These are phyloP conservation scores for Hydraecia micacea DNA, from an alignment of 2,888 invertebrate genomes.

Conservation along the genomic window DNA sequence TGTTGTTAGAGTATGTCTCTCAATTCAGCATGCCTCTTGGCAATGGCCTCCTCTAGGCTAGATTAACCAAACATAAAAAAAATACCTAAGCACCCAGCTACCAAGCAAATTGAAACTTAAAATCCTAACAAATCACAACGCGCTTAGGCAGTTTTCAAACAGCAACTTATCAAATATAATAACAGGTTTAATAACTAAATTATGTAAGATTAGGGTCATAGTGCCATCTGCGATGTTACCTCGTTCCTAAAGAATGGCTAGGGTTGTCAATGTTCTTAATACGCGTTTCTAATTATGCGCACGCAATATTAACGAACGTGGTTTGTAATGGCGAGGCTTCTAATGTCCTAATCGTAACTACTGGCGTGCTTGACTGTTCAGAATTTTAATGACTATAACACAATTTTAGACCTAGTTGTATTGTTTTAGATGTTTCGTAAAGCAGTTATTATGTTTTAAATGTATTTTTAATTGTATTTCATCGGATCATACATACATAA, in stretches of 20 bases:
- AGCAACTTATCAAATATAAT: conserved; percentile 56
- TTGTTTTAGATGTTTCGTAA: conserved; percentile 18
- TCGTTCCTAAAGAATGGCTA: conserved; percentile 64
- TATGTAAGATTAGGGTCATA: conserved; percentile 65
- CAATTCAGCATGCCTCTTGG: no score
- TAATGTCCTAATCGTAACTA: conserved; percentile 59
- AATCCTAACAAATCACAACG: conserved; percentile 23
- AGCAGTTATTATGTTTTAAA: neutral
- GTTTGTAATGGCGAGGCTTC: conserved; percentile 31
- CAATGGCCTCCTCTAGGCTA: no score
- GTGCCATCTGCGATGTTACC: conserved; percentile 59
- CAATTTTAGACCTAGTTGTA: conserved; percentile 24
- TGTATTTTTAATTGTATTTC: neutral
- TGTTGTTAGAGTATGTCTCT: no score
- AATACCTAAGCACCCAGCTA: neutral
- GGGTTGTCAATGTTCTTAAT: conserved; percentile 73
- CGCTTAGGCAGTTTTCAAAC: conserved; percentile 27
- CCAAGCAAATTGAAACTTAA: conserved; percentile 17
- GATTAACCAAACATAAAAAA: no score
- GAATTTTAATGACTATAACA: conserved; percentile 61
- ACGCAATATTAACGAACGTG: conserved; percentile 75
- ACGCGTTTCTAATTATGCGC: conserved; percentile 78
- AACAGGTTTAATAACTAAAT: conserved; percentile 60
- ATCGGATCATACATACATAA: neutral
- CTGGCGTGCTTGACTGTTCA: conserved; percentile 37